Percentiles rank a stretch among this genome's conserved stretches.
These are phyloP conservation scores for Daubentonia madagascariensis DNA, from an alignment of 2,113 vertebrate genomes.

Conservation along the genomic window DNA sequence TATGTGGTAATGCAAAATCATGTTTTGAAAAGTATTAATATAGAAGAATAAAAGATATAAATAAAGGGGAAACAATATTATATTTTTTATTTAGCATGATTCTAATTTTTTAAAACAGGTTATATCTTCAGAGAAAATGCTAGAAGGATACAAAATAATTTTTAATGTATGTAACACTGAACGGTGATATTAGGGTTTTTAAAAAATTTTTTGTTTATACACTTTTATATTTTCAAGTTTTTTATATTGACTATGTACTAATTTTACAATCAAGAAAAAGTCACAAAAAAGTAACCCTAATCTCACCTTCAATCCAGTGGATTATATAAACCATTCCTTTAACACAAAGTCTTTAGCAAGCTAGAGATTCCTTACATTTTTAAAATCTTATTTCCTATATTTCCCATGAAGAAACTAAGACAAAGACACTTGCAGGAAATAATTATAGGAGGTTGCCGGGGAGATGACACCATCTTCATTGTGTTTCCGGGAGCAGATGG, in stretches of 20 bases:
- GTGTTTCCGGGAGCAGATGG: not conserved
- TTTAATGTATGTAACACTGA: not conserved
- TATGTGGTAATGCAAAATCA: slow-evolving; percentile 2
- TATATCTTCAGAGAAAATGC: not conserved
- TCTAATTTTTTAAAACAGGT: not conserved
- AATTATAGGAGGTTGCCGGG: not conserved
- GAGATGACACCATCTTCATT: not conserved
- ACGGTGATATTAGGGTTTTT: not conserved
- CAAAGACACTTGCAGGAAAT: not conserved
- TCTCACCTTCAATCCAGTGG: not conserved
- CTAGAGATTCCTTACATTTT: not conserved
- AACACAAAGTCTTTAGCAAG: not conserved
- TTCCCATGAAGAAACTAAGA: not conserved
- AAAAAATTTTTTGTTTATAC: not conserved
- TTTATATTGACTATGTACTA: not conserved
- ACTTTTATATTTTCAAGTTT: not conserved
- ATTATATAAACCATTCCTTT: not conserved
- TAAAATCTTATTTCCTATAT: not conserved
- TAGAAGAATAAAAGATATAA: not conserved
- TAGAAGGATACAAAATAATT: not conserved
- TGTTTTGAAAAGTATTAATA: not conserved
- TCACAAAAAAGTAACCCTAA: not conserved
- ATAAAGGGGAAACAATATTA: not conserved
- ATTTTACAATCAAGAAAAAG: slow-evolving; percentile 22
- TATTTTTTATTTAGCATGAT: not conserved